Evolutionary conservation across 1,140 invertebrate genomes (phyloP), one percentile per base, ranked within the genome.

Genomic region (Sarcophaga bullata): DNA sequence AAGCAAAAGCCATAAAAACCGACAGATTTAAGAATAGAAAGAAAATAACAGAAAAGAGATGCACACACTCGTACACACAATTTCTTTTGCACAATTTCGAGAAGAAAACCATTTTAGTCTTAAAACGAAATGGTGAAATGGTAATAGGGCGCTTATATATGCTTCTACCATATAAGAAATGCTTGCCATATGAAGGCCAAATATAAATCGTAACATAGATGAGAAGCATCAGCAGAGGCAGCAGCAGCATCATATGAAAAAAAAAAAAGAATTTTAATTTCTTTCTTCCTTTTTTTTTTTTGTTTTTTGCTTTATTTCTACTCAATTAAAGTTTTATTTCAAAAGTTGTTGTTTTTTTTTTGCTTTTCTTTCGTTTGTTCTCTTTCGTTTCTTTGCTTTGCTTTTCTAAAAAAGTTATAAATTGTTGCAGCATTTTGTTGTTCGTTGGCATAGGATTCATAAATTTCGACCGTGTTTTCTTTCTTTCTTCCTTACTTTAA

Each of bases 231-330:
- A 68, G 17, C 17, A n/a, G 2, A n/a, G 13, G n/a, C n/a, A n/a
- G n/a, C n/a, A n/a, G n/a, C n/a, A n/a, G n/a, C n/a, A n/a, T n/a
- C n/a, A n/a, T n/a, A n/a, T n/a, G n/a, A n/a, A n/a, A n/a, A n/a
- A n/a, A n/a, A n/a, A n/a, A 62, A 62, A 68, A 68, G 19, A 68
- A 25, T 25, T 9, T 68, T 68, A 19, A 58, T 68, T 68, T 68
- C 17, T 68, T 37, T 37, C 4, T 4, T 37, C 4, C 4, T 37
- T 4, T 4, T 37, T 37, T 37, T 4, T 37, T 1, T 37, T 37
- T 37, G 1, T 37, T 37, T 37, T 4, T 37, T 2, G 1, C 4
- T 37, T 37, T 19, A 19, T 68, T 25, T 68, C 62, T 68, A 68
- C 62, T 68, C 62, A 68, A 68, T 68, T 68, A 68, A 68, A 68